These are phyloP conservation scores for Halcyon smyrnensis DNA, from an alignment of 2,797 vertebrate species.

Conservation along the genomic window DNA sequence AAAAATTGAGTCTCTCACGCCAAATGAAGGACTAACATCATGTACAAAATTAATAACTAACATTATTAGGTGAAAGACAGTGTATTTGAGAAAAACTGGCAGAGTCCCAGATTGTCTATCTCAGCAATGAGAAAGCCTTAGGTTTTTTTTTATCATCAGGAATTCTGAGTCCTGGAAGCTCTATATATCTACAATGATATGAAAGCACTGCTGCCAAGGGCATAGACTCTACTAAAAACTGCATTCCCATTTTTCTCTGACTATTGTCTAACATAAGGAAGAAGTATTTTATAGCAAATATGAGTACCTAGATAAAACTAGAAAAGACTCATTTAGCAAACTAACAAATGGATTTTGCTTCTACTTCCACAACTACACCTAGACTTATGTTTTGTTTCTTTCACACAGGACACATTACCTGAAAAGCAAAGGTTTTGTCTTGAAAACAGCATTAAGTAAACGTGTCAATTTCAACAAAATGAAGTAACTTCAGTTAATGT, in stretches of 20 bases:
- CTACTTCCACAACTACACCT: background rate
- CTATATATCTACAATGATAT: background rate
- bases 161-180: slow-evolving; percentile 7
- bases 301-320: background rate
- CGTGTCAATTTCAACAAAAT: background rate
- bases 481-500: background rate
- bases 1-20: background rate
- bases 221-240: background rate
- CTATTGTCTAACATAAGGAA: background rate
- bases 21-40: background rate
- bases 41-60: slow-evolving; percentile 53
- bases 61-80: slow-evolving; percentile 44
- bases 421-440: background rate
- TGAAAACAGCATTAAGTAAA: background rate
- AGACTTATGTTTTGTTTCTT: background rate
- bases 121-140: background rate
- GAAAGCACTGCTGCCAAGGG: background rate
- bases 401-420: background rate
- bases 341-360: background rate
- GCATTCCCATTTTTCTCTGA: background rate
- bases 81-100: slow-evolving; percentile 16
- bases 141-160: background rate
- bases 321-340: background rate
- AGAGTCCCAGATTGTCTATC: background rate
- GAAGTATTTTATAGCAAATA: background rate